A percentile compares a stretch with the other conserved stretches of the same genome.
These are phyloP conservation scores for Drosophila watanabei DNA, from an alignment of 1,140 invertebrate species.

Conservation along the genomic window DNA sequence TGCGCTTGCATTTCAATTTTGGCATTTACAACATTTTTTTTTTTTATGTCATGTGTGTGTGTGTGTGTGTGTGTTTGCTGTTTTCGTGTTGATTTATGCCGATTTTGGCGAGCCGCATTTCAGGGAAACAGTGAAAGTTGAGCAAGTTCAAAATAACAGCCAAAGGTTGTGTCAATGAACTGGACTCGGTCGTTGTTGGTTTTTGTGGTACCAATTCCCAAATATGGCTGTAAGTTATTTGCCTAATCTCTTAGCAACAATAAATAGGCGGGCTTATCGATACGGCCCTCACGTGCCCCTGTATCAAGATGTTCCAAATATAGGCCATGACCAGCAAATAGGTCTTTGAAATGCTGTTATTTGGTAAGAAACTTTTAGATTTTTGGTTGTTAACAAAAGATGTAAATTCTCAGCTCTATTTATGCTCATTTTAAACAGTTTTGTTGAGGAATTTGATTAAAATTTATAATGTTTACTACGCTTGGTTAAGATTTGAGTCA, in stretches of 20 bases:
- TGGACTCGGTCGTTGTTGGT: conserved; percentile 2
- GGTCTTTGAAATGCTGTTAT: neutral
- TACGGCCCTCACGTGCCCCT: conserved; percentile 23
- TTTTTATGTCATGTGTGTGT: conserved; percentile 21
- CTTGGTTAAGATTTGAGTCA: neutral
- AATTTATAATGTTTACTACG: neutral
- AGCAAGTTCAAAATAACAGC: conserved; percentile 42
- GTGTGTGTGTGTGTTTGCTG: conserved; percentile 6
- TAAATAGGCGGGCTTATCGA: conserved; percentile 23
- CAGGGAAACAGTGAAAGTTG: conserved; percentile 81
- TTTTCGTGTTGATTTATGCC: conserved; percentile 49
- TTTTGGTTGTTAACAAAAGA: no score
- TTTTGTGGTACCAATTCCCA: conserved; percentile 8
- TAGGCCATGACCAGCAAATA: conserved; percentile 14
- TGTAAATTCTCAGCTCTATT: neutral
- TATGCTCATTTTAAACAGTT: neutral
- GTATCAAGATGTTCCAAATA: conserved; percentile 20
- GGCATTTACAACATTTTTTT: conserved; percentile 66
- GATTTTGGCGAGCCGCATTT: conserved; percentile 63
- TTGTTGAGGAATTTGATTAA: neutral
- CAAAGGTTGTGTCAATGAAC: conserved; percentile 67
- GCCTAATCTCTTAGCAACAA: conserved; percentile 20
- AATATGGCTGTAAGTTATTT: conserved; percentile 8
- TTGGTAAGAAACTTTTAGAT: neutral
- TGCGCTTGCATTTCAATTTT: conserved; percentile 61